Conservation (phyloP, 2,113 vertebrate genomes). For the Atrichornis clamosus region DNA sequence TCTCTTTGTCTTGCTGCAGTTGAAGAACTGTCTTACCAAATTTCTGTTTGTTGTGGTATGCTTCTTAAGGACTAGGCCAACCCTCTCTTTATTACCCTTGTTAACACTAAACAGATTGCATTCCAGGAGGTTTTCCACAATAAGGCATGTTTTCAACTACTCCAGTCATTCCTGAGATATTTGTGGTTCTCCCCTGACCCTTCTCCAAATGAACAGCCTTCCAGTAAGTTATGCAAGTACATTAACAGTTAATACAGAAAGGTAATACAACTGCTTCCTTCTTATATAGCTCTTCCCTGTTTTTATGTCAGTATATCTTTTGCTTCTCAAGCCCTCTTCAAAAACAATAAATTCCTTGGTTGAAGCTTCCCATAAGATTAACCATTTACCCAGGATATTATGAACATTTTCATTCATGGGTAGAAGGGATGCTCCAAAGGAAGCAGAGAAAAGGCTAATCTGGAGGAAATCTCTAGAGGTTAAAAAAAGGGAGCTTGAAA, state of each 20-base stretch:
- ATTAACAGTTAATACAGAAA: background rate
- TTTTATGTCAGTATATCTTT: background rate
- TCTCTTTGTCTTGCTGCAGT: background rate
- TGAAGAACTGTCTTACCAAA: background rate
- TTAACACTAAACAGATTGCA: background rate
- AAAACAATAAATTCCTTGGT: background rate
- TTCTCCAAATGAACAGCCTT: background rate
- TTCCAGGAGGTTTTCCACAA: constrained; percentile 16
- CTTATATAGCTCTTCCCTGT: background rate
- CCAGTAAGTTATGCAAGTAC: background rate
- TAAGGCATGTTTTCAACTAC: constrained; percentile 27
- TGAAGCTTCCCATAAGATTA: background rate
- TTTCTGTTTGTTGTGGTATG: background rate
- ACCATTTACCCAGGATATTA: background rate
- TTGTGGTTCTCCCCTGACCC: constrained; percentile 11
- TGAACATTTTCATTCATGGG: background rate
- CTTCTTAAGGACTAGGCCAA: background rate
- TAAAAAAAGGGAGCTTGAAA: background rate
- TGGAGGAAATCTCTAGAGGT: background rate
- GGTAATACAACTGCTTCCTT: background rate
- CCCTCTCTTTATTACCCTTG: background rate
- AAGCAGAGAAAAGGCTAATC: background rate
- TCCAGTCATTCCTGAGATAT: constrained; percentile 19
- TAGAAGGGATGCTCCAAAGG: background rate
- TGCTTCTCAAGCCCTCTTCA: background rate